A percentile compares a stretch with the other conserved stretches of the same genome.
Conservation (phyloP, 1,140 invertebrate species). For the Phenacoccus solenopsis region DNA sequence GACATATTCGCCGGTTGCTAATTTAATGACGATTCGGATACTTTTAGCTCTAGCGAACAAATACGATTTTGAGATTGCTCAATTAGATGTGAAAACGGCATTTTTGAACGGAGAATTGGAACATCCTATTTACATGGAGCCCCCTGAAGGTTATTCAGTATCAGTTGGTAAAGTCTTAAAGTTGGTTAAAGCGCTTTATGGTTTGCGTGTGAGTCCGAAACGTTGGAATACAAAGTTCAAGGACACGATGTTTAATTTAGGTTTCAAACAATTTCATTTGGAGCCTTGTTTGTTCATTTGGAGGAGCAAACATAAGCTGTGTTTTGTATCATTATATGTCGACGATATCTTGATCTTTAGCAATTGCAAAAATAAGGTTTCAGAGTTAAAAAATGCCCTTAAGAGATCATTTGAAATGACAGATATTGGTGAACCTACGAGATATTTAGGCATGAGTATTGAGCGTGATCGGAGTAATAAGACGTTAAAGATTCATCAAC, state of each 20-base stretch:
- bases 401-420: conserved; percentile 22
- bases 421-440: not conserved
- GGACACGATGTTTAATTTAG: conserved; percentile 10
- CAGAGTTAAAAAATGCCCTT: not conserved
- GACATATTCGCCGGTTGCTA: conserved; percentile 32
- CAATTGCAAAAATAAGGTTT: not conserved
- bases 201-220: not conserved
- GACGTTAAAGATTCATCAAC: not conserved
- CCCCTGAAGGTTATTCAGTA: conserved; percentile 4
- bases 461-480: not conserved
- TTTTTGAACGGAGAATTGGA: conserved; percentile 33
- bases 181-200: conserved; percentile 21
- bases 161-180: conserved; percentile 5
- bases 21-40: conserved; percentile 31
- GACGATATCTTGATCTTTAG: no score
- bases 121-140: conserved; percentile 16
- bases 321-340: no score
- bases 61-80: conserved; percentile 29
- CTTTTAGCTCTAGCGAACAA: conserved; percentile 32
- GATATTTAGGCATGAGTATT: conserved; percentile 20
- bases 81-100: conserved; percentile 35
- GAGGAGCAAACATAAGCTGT: no score
- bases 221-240: conserved; percentile 18
- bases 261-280: conserved; percentile 29
- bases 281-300: no score